These are phyloP conservation scores for Lithophane ornitopus DNA, from an alignment of 2,888 invertebrate genomes.

Conservation along the genomic window DNA sequence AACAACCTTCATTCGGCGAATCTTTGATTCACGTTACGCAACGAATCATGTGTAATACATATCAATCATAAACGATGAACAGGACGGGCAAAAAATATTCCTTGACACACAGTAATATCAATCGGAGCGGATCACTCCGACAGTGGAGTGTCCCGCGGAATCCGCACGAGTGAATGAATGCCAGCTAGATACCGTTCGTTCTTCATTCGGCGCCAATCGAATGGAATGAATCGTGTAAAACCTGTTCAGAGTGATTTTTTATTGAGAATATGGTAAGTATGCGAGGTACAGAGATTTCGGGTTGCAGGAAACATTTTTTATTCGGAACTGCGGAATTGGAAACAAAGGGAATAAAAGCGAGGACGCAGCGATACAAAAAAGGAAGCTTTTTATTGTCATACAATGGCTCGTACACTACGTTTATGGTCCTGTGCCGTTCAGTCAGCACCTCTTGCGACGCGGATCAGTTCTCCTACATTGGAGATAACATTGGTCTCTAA, in stretches of 20 bases:
- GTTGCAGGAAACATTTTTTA: slow-evolving; percentile 51
- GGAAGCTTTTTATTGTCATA: slow-evolving; percentile 54
- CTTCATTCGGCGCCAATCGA: slow-evolving; percentile 71
- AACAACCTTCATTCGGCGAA: slow-evolving; percentile 32
- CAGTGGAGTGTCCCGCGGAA: slow-evolving; percentile 64
- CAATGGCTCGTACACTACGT: slow-evolving; percentile 41
- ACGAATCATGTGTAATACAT: slow-evolving; percentile 63
- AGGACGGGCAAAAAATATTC: slow-evolving; percentile 62
- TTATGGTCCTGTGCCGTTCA: slow-evolving; percentile 25
- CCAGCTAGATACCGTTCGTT: slow-evolving; percentile 65
- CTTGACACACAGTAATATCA: slow-evolving; percentile 70
- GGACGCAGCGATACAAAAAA: slow-evolving; percentile 48
- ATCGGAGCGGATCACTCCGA: slow-evolving; percentile 70
- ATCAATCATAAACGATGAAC: slow-evolving; percentile 67
- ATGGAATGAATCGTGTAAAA: slow-evolving; percentile 73
- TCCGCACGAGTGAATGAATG: slow-evolving; percentile 64
- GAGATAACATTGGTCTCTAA: neutral
- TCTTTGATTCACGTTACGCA: slow-evolving; percentile 49
- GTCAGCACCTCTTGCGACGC: slow-evolving; percentile 22
- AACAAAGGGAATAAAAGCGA: slow-evolving; percentile 56
- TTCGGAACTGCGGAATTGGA: slow-evolving; percentile 47
- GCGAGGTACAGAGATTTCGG: slow-evolving; percentile 52
- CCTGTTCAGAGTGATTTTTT: slow-evolving; percentile 70
- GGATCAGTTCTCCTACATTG: neutral
- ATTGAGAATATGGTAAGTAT: slow-evolving; percentile 66